Evolutionary conservation across 2,113 vertebrate species (phyloP), one percentile per base, ranked within the genome.

Genomic region (Zosterops japonicus): DNA sequence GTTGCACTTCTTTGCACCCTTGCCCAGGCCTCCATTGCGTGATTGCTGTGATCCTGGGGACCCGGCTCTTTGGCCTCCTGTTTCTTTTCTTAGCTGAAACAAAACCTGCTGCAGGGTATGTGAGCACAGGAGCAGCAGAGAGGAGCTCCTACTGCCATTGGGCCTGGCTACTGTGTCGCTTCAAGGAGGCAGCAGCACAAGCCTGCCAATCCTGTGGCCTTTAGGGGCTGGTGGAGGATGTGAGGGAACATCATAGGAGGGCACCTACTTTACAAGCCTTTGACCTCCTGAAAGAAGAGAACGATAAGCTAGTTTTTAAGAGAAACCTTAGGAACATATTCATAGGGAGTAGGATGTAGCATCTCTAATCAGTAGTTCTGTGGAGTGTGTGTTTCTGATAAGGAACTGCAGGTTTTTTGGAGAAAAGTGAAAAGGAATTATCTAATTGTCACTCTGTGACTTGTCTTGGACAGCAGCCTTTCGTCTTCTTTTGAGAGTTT

Each of bases 11-110:
- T 78, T 55, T 24, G 27, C 46, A 12, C 15, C 36, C 36, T 85
- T 91, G 53, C 61, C 49, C 4, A 0, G 3, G 1, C 11, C 24
- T 72, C 24, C 1, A 0, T 42, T 71, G 82, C 0, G 0, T 64
- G 87, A 47, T 14, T 35, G 31, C 47, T 3, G 11, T 79, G 84
- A 49, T 89, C 41, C 44, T 36, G 44, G 21, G 75, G 64, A 75
- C 39, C 22, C 4, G 0, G 10, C 57, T 64, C 83, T 74, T 68
- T 93, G 82, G 25, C 63, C 70, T 92, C 7, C 25, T 31, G 31
- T 85, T 91, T 88, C 53, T 69, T 90, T 91, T 67, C 64, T 81
- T 72, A n/a, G 63, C 29, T 57, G 9, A 39, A 16, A 50, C 16
- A 76, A 87, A 84, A 53, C 8, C 42, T 50, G 67, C 70, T 0